A percentile compares a stretch with the other conserved stretches of the same genome.
phyloP scores from a whole-genome alignment of 2,888 invertebrate genomes.

The Lycocerus yunnanus region DNA sequence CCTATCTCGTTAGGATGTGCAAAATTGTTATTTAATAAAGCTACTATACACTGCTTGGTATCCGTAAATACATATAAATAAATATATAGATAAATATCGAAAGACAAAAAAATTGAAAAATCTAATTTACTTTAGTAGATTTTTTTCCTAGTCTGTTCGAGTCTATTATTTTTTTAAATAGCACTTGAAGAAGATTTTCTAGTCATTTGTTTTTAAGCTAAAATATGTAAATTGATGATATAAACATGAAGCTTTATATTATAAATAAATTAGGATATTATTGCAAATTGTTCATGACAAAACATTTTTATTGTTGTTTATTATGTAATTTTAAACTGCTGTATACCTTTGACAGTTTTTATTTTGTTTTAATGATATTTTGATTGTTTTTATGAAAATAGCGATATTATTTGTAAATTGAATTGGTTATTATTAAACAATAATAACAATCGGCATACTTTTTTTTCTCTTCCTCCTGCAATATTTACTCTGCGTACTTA shows the following conservation, averaged over 20 bases:
- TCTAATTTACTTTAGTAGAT: constrained; percentile 15
- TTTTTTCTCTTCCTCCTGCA: not conserved
- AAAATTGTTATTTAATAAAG: constrained; percentile 12
- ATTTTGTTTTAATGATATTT: constrained; percentile 39
- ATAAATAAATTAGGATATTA: constrained; percentile 22
- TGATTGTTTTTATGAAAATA: constrained; percentile 46
- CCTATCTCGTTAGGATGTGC: not conserved
- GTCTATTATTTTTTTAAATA: constrained; percentile 24
- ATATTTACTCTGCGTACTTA: too few species aligned
- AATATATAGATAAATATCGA: constrained; percentile 7
- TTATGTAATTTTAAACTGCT: constrained; percentile 48
- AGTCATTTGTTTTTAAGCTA: constrained; percentile 25
- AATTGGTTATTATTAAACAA: constrained; percentile 32
- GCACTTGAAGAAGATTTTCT: constrained; percentile 24
- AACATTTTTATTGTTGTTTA: constrained; percentile 30
- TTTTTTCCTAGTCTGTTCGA: constrained; percentile 25
- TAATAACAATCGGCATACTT: constrained; percentile 14
- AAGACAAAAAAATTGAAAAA: constrained; percentile 5
- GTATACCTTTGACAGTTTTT: constrained; percentile 43
- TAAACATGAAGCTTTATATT: constrained; percentile 17
- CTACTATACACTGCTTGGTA: constrained; percentile 20
- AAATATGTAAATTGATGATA: constrained; percentile 14
- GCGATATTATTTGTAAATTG: constrained; percentile 49
- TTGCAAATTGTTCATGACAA: constrained; percentile 14
- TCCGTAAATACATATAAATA: constrained; percentile 11